Percentiles rank a stretch among this genome's conserved stretches.
Conservation (phyloP, 2,888 invertebrate genomes). For the Conops quadrifasciatus region DNA sequence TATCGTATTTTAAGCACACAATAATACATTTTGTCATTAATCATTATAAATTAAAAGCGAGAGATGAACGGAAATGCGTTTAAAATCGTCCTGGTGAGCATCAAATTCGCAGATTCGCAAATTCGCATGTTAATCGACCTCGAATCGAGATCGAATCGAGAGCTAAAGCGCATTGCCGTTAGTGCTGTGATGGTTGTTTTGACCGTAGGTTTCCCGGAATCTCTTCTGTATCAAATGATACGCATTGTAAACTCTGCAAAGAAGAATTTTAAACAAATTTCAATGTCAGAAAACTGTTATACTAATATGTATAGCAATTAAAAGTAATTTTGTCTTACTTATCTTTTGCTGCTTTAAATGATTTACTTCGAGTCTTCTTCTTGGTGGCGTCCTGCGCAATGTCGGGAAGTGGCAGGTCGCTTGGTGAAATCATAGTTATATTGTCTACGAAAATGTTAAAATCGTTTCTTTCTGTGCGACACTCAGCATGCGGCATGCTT, state of each 20-base stretch:
- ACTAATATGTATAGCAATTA: too few relatives aligned
- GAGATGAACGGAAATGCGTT: background rate
- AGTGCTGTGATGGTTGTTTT: slow-evolving; percentile 26
- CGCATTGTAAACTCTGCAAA: slow-evolving; percentile 71
- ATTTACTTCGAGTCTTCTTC: slow-evolving; percentile 64
- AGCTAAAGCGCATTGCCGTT: background rate
- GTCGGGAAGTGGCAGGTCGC: slow-evolving; percentile 60
- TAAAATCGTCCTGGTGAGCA: too few relatives aligned
- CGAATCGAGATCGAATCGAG: background rate
- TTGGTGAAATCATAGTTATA: slow-evolving; percentile 63
- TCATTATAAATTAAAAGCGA: slow-evolving; percentile 14
- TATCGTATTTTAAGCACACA: background rate
- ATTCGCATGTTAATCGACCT: background rate
- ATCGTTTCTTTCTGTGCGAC: background rate
- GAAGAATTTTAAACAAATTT: background rate
- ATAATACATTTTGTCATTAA: slow-evolving; percentile 20
- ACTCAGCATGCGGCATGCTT: too few relatives aligned
- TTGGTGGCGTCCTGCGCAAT: slow-evolving; percentile 53
- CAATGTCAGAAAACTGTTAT: too few relatives aligned
- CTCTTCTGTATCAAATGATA: slow-evolving; percentile 77
- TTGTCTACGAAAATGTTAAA: slow-evolving; percentile 53
- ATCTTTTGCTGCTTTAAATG: slow-evolving; percentile 65
- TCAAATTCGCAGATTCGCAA: background rate
- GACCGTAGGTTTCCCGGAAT: slow-evolving; percentile 75
- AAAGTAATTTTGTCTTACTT: slow-evolving; percentile 52